Conservation (phyloP, 2,797 vertebrate genomes). For the Petrocephalus sullivani region DNA sequence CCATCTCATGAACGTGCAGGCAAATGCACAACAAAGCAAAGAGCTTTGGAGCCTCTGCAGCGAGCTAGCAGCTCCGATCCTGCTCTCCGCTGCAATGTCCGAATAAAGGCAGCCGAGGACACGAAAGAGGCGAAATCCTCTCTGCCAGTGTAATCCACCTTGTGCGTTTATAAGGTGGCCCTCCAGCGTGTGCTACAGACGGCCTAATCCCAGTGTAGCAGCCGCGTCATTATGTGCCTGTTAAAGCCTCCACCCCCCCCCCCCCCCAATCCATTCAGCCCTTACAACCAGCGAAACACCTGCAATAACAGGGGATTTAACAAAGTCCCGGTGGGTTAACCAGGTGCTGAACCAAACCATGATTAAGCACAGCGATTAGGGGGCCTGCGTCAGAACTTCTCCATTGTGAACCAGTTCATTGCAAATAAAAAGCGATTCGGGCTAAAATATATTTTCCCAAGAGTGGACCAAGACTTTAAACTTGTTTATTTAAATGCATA, state of each 20-base stretch:
- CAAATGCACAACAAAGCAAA: constrained; percentile 96
- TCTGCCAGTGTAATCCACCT: constrained; percentile 98
- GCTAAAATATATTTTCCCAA: constrained; percentile 43
- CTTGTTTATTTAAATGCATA: constrained; percentile 28
- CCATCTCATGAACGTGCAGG: constrained; percentile 82
- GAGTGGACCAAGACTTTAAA: constrained; percentile 37
- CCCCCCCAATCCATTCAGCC: constrained; percentile 65
- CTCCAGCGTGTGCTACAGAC: constrained; percentile 96
- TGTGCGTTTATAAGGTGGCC: constrained; percentile 89
- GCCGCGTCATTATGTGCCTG: constrained; percentile 91
- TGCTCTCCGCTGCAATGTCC: constrained; percentile 87
- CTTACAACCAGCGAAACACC: constrained; percentile 73
- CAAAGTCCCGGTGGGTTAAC: constrained; percentile 78
- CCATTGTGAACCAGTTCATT: constrained; percentile 63
- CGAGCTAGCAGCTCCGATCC: constrained; percentile 91
- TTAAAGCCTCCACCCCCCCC: constrained; percentile 62
- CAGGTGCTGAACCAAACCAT: constrained; percentile 84
- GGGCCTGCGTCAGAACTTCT: constrained; percentile 66
- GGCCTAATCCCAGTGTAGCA: constrained; percentile 86
- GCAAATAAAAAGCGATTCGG: constrained; percentile 17
- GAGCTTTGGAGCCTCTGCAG: constrained; percentile 87
- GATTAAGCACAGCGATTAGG: constrained; percentile 80
- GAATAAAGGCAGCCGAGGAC: constrained; percentile 66
- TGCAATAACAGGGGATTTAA: constrained; percentile 77
- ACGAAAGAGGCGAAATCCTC: constrained; percentile 88